Conservation (phyloP, 2,888 invertebrate species). For the Luperina testacea region DNA sequence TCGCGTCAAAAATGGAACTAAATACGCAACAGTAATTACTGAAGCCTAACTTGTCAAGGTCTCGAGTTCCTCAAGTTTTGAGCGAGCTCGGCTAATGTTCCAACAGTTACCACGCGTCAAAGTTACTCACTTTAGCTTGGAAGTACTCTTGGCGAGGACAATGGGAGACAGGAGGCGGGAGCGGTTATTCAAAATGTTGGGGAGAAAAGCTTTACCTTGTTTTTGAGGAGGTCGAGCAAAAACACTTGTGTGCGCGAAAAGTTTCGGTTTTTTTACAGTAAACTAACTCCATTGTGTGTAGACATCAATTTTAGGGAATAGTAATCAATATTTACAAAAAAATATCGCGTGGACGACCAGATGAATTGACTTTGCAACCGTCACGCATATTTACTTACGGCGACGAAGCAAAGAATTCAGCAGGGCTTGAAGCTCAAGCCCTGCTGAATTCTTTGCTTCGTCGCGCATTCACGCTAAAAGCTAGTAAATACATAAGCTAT, state of each 20-base stretch:
- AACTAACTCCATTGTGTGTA: neutral
- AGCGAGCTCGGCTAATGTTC: constrained; percentile 66
- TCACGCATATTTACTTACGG: too few relatives aligned
- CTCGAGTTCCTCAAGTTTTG: constrained; percentile 63
- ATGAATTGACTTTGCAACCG: too few relatives aligned
- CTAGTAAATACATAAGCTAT: too few relatives aligned
- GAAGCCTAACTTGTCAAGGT: constrained; percentile 62
- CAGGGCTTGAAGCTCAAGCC: too few relatives aligned
- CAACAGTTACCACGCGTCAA: constrained; percentile 70
- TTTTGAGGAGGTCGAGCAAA: too few relatives aligned
- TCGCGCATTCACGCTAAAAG: too few relatives aligned
- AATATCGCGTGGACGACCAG: neutral
- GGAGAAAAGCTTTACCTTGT: neutral
- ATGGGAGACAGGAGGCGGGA: constrained; percentile 3
- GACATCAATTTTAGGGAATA: neutral
- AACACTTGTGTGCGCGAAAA: neutral
- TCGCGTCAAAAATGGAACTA: constrained; percentile 47
- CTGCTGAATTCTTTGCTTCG: too few relatives aligned
- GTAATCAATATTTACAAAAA: neutral
- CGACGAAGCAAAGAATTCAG: too few relatives aligned
- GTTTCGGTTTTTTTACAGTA: neutral
- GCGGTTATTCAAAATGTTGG: constrained; percentile 9
- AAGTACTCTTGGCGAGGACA: constrained; percentile 34
- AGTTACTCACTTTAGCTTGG: constrained; percentile 58
- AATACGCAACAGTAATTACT: constrained; percentile 62